Base-by-base conservation (phyloP, 2,888 invertebrate species). In the Deilephila porcellus region DNA sequence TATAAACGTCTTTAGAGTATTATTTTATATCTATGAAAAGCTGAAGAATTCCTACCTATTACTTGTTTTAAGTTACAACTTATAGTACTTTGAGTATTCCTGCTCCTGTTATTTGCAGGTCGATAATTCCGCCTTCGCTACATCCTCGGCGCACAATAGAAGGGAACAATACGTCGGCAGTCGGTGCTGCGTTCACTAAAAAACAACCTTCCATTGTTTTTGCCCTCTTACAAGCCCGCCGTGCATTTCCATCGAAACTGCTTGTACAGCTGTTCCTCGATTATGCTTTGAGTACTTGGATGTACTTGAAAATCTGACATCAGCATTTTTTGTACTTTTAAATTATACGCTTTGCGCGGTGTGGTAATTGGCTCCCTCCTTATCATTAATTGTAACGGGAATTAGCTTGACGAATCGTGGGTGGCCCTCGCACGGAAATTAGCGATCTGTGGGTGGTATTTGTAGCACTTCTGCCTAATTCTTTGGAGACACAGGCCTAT, bases 181-280 rank as follows among this genome's bases (percentile, higher is more conserved):
- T 56, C 56, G 17, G 81, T 45, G 79, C 79, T 17, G n/a, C 78
- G 77, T 84, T 80, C 83, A 79, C 80, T 81, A 82, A 86, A 84
- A 85, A 81, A 77, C 67, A 67, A 67, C 25, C 77, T 81, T 80
- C 83, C 77, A 81, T 86, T 86, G 86, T 86, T 86, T 86, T 82
- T 67, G 52, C 75, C 64, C 76, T 79, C 78, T 82, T 76, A 78
- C 78, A 76, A 74, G 81, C 79, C 72, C 75, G 78, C 78, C 78
- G 79, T 74, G 78, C 80, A 81, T 75, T 81, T 80, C 52, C 25
- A 67, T 67, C 45, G 25, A n/a, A 52, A 52, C 80, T 84, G 81
- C 80, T 73, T 81, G 82, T 81, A 78, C 82, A 74, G 45, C 67
- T 25, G 64, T 67, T 67, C 45, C 17, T 34, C n/a, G 25, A 67